Conservation (phyloP, 2,888 invertebrate genomes). For the Pelosia muscerda region DNA sequence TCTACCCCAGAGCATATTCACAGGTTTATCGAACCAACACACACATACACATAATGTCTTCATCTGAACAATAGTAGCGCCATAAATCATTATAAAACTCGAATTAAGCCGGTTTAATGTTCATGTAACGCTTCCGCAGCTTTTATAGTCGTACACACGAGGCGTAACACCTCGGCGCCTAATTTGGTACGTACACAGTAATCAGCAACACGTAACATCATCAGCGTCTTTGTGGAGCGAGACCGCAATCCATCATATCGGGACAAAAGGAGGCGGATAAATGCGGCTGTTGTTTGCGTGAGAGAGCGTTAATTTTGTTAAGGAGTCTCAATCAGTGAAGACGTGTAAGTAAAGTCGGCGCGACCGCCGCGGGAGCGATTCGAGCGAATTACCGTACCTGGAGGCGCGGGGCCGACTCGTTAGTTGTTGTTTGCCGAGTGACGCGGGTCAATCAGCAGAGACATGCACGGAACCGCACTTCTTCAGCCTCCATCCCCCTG, state of each 20-base stretch:
- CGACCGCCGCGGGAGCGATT: slow-evolving; percentile 80
- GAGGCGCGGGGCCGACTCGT: slow-evolving; percentile 85
- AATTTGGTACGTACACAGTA: slow-evolving; percentile 78
- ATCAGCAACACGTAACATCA: slow-evolving; percentile 80
- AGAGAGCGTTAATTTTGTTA: slow-evolving; percentile 84
- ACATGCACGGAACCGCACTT: slow-evolving; percentile 87
- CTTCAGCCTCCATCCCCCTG: slow-evolving; percentile 71
- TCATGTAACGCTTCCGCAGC: slow-evolving; percentile 68
- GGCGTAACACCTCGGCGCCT: slow-evolving; percentile 66
- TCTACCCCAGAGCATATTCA: slow-evolving; percentile 30
- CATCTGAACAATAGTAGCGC: slow-evolving; percentile 60
- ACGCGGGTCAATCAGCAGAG: slow-evolving; percentile 87
- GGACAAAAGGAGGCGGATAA: slow-evolving; percentile 81
- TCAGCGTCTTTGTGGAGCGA: slow-evolving; percentile 77
- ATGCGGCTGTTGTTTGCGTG: slow-evolving; percentile 79
- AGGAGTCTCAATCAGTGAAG: slow-evolving; percentile 84
- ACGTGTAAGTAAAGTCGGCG: slow-evolving; percentile 78
- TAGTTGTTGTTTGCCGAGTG: slow-evolving; percentile 87
- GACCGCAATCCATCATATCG: slow-evolving; percentile 85
- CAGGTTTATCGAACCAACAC: slow-evolving; percentile 21
- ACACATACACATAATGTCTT: slow-evolving; percentile 49
- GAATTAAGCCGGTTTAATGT: slow-evolving; percentile 70
- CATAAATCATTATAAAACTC: slow-evolving; percentile 78
- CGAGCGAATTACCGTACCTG: slow-evolving; percentile 80
- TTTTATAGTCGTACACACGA: slow-evolving; percentile 59